phyloP scores from a whole-genome alignment of 2,888 invertebrate genomes.

The Mechanitis mazaeus region DNA sequence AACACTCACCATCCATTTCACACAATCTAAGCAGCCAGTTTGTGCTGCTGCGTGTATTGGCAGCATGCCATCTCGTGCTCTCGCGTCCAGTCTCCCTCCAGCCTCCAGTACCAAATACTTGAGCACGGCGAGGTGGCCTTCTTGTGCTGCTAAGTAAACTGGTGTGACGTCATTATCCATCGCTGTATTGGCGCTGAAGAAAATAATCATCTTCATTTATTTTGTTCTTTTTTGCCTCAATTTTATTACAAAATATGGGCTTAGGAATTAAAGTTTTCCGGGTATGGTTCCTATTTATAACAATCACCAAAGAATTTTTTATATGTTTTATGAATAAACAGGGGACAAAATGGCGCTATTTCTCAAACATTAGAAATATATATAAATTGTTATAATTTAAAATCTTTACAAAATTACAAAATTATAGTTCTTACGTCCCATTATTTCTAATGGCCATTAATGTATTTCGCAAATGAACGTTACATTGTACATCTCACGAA shows the following conservation, averaged over 20 bases:
- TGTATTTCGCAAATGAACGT: no score
- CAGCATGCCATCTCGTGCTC: constrained; percentile 93
- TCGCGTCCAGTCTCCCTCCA: constrained; percentile 87
- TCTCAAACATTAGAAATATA: no score
- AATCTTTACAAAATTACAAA: no score
- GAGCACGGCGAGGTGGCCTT: constrained; percentile 90
- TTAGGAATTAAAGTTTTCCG: not conserved
- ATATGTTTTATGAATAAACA: no score
- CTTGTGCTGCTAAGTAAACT: constrained; percentile 92
- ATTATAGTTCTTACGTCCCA: no score
- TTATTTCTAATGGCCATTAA: no score
- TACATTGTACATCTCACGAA: no score
- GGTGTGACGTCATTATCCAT: constrained; percentile 96
- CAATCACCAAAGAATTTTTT: no score
- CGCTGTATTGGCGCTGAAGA: constrained; percentile 87
- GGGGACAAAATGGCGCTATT: no score
- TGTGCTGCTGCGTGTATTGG: constrained; percentile 94
- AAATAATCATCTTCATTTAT: not conserved
- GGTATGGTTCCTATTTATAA: no score
- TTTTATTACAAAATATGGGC: not conserved
- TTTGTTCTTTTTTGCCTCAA: not conserved
- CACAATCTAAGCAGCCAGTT: constrained; percentile 90
- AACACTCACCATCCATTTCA: constrained; percentile 90
- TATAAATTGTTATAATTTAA: no score
- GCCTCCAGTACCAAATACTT: constrained; percentile 90